Evolutionary conservation across 2,113 vertebrate genomes (phyloP).

Genomic region (Cheirogaleus medius): DNA sequence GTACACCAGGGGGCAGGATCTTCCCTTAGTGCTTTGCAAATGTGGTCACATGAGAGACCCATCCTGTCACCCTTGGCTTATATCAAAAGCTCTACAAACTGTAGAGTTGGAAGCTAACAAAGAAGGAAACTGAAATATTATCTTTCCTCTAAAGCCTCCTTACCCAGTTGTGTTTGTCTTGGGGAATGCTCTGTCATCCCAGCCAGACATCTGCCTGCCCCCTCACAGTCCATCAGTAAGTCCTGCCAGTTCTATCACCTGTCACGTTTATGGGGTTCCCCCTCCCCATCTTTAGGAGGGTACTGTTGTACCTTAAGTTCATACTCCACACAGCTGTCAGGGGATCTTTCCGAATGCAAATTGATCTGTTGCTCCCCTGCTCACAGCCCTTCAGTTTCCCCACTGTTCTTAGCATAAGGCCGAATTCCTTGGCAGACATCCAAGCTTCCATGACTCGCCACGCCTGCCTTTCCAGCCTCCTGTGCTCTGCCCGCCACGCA

Average conservation of each 20-base stretch:
- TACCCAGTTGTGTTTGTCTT: background rate
- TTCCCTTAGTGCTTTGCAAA: background rate
- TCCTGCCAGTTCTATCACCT: background rate
- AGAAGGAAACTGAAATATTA: background rate
- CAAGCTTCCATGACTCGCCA: accelerated
- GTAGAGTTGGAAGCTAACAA: background rate
- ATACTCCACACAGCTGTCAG: background rate
- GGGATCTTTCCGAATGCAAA: background rate
- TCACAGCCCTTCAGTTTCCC: background rate
- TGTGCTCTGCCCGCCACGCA: background rate
- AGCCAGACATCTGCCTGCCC: background rate
- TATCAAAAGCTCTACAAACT: background rate
- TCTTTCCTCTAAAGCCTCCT: background rate
- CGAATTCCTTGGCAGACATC: background rate
- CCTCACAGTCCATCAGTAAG: background rate
- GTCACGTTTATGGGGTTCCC: background rate
- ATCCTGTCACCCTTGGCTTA: background rate
- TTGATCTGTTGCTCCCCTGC: accelerated
- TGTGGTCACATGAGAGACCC: background rate
- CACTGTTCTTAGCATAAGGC: background rate
- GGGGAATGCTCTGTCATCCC: background rate
- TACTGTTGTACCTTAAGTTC: background rate
- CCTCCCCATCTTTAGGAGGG: background rate
- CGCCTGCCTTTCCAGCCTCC: background rate
- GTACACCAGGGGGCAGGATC: background rate